phyloP scores from a whole-genome alignment of 2,888 invertebrate genomes.

The Amblyjoppa proteus region DNA sequence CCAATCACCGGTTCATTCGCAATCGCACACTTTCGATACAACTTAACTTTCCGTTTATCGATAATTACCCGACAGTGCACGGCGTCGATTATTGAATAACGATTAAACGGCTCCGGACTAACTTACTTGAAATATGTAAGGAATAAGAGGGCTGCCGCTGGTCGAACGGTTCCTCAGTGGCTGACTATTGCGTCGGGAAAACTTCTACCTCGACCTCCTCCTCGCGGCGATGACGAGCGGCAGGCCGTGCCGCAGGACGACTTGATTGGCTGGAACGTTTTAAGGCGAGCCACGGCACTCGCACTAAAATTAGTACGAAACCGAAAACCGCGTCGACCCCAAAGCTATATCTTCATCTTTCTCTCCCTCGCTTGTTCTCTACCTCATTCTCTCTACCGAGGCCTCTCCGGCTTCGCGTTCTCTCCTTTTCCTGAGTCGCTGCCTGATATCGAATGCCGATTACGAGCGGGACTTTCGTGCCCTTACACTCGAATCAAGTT shows the following conservation, averaged over 20 bases:
- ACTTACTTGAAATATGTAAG: conserved; percentile 69
- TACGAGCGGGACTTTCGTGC: not conserved
- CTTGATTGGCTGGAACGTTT: conserved; percentile 74
- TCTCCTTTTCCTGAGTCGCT: conserved; percentile 34
- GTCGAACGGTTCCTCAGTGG: conserved; percentile 70
- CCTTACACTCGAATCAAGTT: conserved; percentile 18
- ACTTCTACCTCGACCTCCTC: conserved; percentile 66
- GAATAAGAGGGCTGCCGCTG: conserved; percentile 65
- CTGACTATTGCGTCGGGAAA: conserved; percentile 70
- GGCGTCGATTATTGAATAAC: conserved; percentile 15
- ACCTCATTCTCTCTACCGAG: conserved; percentile 57
- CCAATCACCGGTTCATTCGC: not conserved
- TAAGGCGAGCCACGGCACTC: conserved; percentile 68
- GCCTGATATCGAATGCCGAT: conserved; percentile 27
- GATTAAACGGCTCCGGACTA: not conserved
- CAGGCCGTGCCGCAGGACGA: conserved; percentile 65
- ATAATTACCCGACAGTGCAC: not conserved
- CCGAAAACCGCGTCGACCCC: conserved; percentile 71
- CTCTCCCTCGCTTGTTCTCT: conserved; percentile 70
- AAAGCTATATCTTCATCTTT: conserved; percentile 48
- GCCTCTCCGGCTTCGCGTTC: conserved; percentile 52
- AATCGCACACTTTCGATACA: not conserved
- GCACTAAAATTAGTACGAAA: conserved; percentile 74
- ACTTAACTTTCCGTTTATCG: conserved; percentile 1
- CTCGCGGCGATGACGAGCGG: conserved; percentile 59